Conservation (phyloP, 2,888 invertebrate genomes). For the Drosophila paramelanica region DNA sequence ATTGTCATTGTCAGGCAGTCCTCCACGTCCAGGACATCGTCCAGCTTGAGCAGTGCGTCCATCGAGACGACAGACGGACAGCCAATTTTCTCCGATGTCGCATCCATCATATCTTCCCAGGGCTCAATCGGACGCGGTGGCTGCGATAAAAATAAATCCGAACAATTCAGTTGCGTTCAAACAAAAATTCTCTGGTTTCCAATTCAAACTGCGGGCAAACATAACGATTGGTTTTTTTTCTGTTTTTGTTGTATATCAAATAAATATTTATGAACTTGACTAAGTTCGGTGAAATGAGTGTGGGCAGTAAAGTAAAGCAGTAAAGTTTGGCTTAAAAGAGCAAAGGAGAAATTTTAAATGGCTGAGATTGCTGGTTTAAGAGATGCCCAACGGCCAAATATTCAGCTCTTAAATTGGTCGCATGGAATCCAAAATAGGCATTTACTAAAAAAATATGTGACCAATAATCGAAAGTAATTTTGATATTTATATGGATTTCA, state of each 20-base stretch:
- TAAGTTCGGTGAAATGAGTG: conserved; percentile 1
- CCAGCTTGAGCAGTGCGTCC: conserved; percentile 59
- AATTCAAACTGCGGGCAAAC: conserved; percentile 7
- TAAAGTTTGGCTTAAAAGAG: not conserved
- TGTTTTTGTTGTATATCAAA: not conserved
- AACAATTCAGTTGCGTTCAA: not conserved
- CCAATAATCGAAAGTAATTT: too few species aligned
- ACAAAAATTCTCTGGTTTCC: not conserved
- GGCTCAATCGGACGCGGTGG: conserved; percentile 81
- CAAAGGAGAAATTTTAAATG: conserved; percentile 3
- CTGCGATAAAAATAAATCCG: conserved; percentile 43
- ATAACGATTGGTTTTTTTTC: not conserved
- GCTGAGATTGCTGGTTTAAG: not conserved
- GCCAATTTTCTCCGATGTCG: conserved; percentile 79
- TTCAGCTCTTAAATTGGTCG: not conserved
- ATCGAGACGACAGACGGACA: conserved; percentile 83
- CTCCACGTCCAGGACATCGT: conserved; percentile 80
- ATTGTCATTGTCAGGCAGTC: conserved; percentile 83
- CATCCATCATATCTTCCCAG: conserved; percentile 82
- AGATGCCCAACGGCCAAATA: not conserved
- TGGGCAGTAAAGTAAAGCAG: conserved; percentile 6
- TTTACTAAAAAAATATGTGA: not conserved
- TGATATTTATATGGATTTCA: too few species aligned
- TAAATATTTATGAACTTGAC: conserved; percentile 29
- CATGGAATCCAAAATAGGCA: too few species aligned